Conservation (phyloP, 2,797 vertebrate genomes). For the Chiloscyllium punctatum region DNA sequence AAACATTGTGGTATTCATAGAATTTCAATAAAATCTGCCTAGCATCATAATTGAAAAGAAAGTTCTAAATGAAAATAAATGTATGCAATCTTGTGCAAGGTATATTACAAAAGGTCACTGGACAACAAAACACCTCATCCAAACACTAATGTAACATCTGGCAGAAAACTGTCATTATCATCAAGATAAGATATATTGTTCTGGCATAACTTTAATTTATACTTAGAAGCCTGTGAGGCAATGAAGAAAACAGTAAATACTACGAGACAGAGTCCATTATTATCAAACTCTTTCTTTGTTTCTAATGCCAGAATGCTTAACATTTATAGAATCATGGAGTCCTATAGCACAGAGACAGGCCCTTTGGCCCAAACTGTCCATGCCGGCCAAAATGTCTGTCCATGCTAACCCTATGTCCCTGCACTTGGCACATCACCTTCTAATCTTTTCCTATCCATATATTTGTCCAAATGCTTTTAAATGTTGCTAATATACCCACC, state of each 20-base stretch:
- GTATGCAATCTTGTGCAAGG: background rate
- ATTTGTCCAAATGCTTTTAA: too few species aligned
- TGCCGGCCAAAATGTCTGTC: too few species aligned
- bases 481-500: too few species aligned
- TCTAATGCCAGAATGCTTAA: background rate
- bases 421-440: too few species aligned
- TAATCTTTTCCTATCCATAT: too few species aligned
- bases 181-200: conserved; percentile 5
- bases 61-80: background rate
- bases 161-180: background rate
- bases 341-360: too few species aligned
- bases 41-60: background rate
- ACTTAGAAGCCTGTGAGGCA: background rate
- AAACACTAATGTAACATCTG: background rate
- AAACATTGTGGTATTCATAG: background rate
- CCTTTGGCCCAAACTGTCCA: too few species aligned
- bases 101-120: background rate
- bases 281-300: background rate
- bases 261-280: background rate
- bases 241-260: background rate
- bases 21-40: background rate
- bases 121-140: background rate
- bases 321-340: background rate
- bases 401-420: too few species aligned
- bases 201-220: background rate